These are phyloP conservation scores for Macroramphosus scolopax DNA, from an alignment of 2,797 vertebrate genomes.

Conservation along the genomic window DNA sequence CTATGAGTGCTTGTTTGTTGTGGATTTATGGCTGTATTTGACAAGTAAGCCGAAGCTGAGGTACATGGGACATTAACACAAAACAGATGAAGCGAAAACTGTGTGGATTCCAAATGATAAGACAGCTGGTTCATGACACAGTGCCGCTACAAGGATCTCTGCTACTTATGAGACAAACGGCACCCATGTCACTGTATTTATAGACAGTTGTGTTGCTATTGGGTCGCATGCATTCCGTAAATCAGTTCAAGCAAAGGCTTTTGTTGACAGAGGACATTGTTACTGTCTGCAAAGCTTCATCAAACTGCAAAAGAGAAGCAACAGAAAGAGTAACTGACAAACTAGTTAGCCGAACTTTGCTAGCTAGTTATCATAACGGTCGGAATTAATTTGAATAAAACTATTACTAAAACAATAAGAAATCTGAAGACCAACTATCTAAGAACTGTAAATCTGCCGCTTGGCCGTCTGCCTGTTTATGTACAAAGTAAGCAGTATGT, in stretches of 20 bases:
- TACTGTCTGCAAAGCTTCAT: neutral
- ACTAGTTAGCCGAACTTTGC: slow-evolving; percentile 52
- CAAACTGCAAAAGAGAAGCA: slow-evolving; percentile 4
- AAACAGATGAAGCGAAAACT: neutral
- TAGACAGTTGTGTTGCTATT: slow-evolving; percentile 40
- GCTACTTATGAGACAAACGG: slow-evolving; percentile 14
- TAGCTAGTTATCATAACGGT: slow-evolving; percentile 41
- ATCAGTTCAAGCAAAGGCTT: slow-evolving; percentile 28
- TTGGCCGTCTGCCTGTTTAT: neutral
- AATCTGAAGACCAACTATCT: neutral
- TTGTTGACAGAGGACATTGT: neutral
- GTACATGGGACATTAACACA: no score
- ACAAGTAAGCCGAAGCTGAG: neutral
- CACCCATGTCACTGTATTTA: slow-evolving; percentile 57
- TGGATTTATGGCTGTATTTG: neutral
- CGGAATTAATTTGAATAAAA: neutral
- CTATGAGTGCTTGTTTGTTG: neutral
- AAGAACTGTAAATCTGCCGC: fast-evolving
- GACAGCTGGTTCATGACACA: slow-evolving; percentile 11
- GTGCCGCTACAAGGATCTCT: slow-evolving; percentile 4
- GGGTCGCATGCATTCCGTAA: slow-evolving; percentile 40
- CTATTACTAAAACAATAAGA: slow-evolving; percentile 10
- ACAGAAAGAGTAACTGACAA: neutral
- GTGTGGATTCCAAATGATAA: slow-evolving; percentile 11
- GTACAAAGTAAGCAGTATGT: fast-evolving